Evolutionary conservation across 2,888 invertebrate species (phyloP), one percentile per base, ranked within the genome.

Genomic region (Leucania comma): DNA sequence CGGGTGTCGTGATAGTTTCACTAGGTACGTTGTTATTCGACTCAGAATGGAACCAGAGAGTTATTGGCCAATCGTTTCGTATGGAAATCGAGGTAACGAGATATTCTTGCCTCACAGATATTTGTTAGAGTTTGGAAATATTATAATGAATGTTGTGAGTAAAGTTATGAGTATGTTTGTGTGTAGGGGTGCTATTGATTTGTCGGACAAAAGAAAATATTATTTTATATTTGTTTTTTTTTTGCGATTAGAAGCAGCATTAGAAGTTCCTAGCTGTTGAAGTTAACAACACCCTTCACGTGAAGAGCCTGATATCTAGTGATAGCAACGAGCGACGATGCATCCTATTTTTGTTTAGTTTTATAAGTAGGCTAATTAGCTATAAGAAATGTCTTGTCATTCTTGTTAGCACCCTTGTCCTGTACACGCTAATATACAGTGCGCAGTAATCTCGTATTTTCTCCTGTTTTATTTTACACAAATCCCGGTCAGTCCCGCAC

Each of bases 151-250:
- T 54, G 35, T n/a, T 12, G 22, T 29, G 32, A 56, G 14, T 38
- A 17, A 38, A 69, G 68, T 77, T 72, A 74, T 51, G 51, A 29
- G 38, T 4, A 14, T 67, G 67, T 66, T 67, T 67, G n/a, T 51
- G 4, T 67, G 22, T 57, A 17, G 6, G 3, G 22, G 12, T 35
- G 10, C 0, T 67, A 66, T 38, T 66, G 26, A 38, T 66, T 51
- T 67, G 48, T 12, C 20, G 22, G 6, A 8, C 1, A 14, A 50
- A 24, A 20, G n/a, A 6, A 4, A 26, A 17, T 22, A 1, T 12
- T 29, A 46, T 20, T 35, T 17, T 17, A 1, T 8, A 35, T 12
- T 22, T 14, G n/a, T n/a, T n/a, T n/a, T n/a, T n/a, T 17, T 14
- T 22, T 12, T 29, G 0, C 29, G 9, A 20, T 51, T 10, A 12